These are phyloP conservation scores for Lasius platythorax DNA, from an alignment of 2,888 invertebrate genomes.

Conservation along the genomic window DNA sequence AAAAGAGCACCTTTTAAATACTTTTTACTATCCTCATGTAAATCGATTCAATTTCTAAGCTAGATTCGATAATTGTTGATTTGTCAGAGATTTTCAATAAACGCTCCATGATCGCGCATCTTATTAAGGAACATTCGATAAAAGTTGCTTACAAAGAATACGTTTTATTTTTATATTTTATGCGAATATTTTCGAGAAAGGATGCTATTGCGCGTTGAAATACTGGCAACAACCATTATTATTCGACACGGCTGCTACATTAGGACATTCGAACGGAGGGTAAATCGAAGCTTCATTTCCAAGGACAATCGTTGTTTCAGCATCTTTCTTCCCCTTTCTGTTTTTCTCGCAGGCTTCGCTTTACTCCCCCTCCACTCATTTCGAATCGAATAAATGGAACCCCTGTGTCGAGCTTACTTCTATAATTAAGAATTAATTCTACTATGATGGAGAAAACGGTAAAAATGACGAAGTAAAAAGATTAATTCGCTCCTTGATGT, in stretches of 20 bases:
- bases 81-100: neutral
- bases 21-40: neutral
- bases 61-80: neutral
- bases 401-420: conserved; percentile 51
- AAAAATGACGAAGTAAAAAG: conserved; percentile 20
- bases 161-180: conserved; percentile 2
- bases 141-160: neutral
- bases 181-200: neutral
- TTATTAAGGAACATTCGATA: neutral
- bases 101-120: neutral
- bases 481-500: neutral
- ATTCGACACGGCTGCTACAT: conserved; percentile 61
- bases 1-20: neutral
- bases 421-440: conserved; percentile 54
- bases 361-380: conserved; percentile 32
- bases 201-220: neutral
- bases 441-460: conserved; percentile 18
- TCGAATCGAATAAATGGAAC: conserved; percentile 54
- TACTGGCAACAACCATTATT: conserved; percentile 58
- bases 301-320: conserved; percentile 56
- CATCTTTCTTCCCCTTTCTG: conserved; percentile 51
- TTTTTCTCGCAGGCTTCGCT: conserved; percentile 42
- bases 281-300: conserved; percentile 57
- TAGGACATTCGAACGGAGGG: conserved; percentile 57
- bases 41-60: neutral